Conservation (phyloP, 2,113 vertebrate genomes). For the Notarius lentiginosus region DNA sequence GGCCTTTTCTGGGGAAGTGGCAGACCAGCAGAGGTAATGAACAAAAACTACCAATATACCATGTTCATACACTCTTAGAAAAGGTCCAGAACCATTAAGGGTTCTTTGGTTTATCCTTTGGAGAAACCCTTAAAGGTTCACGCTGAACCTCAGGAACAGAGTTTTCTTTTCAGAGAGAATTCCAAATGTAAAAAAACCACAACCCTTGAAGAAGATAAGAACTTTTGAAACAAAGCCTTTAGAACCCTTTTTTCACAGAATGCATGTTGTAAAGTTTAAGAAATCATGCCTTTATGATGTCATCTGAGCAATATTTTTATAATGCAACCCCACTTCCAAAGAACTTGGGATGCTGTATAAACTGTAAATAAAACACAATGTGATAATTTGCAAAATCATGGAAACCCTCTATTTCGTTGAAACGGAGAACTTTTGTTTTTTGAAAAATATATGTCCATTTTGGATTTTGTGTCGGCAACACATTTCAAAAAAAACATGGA, state of each 20-base stretch:
- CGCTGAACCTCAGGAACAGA: neutral
- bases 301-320: neutral
- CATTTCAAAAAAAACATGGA: too few relatives aligned
- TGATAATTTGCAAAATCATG: too few relatives aligned
- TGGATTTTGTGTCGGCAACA: too few relatives aligned
- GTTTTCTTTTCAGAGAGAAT: neutral
- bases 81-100: neutral
- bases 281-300: neutral
- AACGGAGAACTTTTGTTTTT: too few relatives aligned
- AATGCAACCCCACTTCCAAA: too few relatives aligned
- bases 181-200: neutral
- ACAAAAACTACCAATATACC: neutral
- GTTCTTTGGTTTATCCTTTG: neutral
- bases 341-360: too few relatives aligned
- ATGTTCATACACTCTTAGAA: neutral
- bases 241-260: neutral
- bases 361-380: too few relatives aligned
- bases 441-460: too few relatives aligned
- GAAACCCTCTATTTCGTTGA: too few relatives aligned
- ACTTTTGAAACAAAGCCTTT: neutral
- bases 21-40: constrained; percentile 81
- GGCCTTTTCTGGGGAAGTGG: constrained; percentile 86
- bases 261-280: neutral
- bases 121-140: neutral
- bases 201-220: neutral